These are phyloP conservation scores for Etheostoma cragini DNA, from an alignment of 2,113 vertebrate species.

Conservation along the genomic window DNA sequence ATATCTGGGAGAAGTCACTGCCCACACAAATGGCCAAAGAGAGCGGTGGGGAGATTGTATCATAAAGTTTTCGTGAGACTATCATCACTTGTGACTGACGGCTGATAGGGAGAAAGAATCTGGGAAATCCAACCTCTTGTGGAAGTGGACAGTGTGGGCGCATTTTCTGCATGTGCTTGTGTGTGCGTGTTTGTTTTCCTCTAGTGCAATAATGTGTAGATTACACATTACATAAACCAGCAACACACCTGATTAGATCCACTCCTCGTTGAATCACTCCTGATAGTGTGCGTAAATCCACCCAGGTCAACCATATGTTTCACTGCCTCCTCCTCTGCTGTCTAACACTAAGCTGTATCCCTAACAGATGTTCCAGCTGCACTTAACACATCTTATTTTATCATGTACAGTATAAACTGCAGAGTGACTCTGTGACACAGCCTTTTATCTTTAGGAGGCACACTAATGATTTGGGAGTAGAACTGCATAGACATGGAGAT, in stretches of 20 bases:
- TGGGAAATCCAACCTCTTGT: not conserved
- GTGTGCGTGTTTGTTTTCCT: not conserved
- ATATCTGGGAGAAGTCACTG: conserved; percentile 4
- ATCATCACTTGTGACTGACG: not conserved
- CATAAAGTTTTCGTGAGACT: not conserved
- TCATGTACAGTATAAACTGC: conserved; percentile 18
- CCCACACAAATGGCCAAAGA: not conserved
- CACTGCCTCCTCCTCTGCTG: conserved; percentile 25
- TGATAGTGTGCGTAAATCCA: conserved; percentile 40
- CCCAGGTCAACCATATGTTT: conserved; percentile 41
- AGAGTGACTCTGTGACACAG: conserved; percentile 8
- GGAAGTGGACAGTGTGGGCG: not conserved
- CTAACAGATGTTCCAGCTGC: conserved; percentile 60
- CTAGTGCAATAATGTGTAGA: not conserved
- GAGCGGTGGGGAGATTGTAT: conserved; percentile 5
- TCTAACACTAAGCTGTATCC: conserved; percentile 43
- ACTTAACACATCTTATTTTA: conserved; percentile 48
- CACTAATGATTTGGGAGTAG: not conserved
- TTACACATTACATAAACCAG: conserved; percentile 9
- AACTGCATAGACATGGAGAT: not conserved
- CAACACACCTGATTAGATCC: conserved; percentile 35
- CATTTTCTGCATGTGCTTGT: not conserved
- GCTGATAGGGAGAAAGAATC: not conserved
- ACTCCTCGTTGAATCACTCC: conserved; percentile 10
- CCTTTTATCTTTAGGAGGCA: conserved; percentile 14